Evolutionary conservation across 2,797 vertebrate species (phyloP), one percentile per base, ranked within the genome.

Genomic region (Hoplostethus mediterraneus): DNA sequence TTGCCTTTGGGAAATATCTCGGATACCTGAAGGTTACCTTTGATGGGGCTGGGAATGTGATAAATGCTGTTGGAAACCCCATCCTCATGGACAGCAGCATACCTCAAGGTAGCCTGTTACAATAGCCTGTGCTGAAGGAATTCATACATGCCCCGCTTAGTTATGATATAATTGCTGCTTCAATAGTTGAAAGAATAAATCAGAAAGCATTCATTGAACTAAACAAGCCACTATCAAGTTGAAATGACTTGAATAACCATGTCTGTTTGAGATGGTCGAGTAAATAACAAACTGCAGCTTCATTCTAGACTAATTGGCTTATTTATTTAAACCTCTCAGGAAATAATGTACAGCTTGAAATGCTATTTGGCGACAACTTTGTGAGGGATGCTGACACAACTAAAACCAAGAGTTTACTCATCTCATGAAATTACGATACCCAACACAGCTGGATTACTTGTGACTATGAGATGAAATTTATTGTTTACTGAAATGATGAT

Each of bases 1-100:
- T 94, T 0, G 97, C 97, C 17, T 98, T 97, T 61, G 97, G 97
- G 79, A 98, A 98, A 81, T 98, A 98, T 62, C 94, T 98, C 1
- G 97, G 97, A 40, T 93, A 92, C 56, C 82, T 98, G 42, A 96
- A 96, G 60, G 92, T 98, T 6, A 93, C 91, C 0, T 98, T 98
- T 88, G 95, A 98, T 83, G 49, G 90, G 3, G 71, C 87, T 71
- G 97, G 97, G 75, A 91, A 96, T 11, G 95, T 98, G 36, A 3
- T 94, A 4, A 89, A 92, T 63, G 90, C 95, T 0, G 75, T 72
- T 56, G 97, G 97, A 81, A 98, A 98, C 70, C 97, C 97, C 17
- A 95, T 98, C 81, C 89, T 98, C 54, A 87, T 98, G 77, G 87
- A 97, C 82, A 95, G 89, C 87, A 95, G 87, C 45, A 86, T 96